phyloP scores from a whole-genome alignment of 2,113 vertebrate species.

The Empidonax alnorum region DNA sequence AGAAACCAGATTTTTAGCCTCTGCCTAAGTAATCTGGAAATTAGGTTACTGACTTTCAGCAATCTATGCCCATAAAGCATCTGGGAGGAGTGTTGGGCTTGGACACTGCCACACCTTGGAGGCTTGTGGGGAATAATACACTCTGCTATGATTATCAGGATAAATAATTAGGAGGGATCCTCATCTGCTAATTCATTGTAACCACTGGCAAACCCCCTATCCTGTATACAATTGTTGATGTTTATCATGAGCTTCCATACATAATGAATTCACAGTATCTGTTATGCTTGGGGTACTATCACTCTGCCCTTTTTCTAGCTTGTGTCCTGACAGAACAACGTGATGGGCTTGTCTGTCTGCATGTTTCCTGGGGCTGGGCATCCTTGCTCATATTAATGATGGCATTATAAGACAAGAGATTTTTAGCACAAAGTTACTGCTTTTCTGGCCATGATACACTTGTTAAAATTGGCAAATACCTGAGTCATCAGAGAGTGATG shows the following conservation, averaged over 20 bases:
- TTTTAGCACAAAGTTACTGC: not conserved
- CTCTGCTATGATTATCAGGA: not conserved
- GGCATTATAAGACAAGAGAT: not conserved
- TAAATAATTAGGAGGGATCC: not conserved
- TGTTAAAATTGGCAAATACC: not conserved
- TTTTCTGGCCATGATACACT: not conserved
- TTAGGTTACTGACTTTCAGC: not conserved
- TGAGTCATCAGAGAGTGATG: not conserved
- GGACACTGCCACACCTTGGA: fast-evolving
- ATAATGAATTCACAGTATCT: not conserved
- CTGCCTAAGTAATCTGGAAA: not conserved
- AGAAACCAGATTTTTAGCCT: not conserved
- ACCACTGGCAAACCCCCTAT: not conserved
- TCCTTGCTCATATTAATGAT: not conserved
- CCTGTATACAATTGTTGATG: not conserved
- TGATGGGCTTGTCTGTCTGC: not conserved
- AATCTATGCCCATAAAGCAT: not conserved
- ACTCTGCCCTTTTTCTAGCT: not conserved
- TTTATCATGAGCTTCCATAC: not conserved
- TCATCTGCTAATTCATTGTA: not conserved
- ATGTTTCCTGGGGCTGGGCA: not conserved
- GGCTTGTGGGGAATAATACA: fast-evolving
- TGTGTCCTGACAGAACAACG: not conserved
- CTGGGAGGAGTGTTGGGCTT: not conserved
- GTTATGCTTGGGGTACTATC: not conserved